Conservation (phyloP, 2,888 invertebrate genomes). For the Agrotis clavis region DNA sequence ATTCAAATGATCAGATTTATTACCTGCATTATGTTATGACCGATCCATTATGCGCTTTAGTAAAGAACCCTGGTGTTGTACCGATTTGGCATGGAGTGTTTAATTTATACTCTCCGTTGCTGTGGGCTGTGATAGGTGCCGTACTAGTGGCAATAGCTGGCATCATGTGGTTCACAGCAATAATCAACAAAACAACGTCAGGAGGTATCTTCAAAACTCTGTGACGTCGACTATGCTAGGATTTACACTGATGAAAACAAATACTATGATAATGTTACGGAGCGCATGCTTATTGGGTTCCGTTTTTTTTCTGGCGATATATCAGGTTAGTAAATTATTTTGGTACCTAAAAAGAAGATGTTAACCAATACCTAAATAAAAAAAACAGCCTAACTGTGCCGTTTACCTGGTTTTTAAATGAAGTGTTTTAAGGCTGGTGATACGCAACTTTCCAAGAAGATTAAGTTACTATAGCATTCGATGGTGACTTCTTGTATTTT, state of each 20-base stretch:
- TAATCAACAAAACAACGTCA: conserved; percentile 41
- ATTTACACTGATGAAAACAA: conserved; percentile 62
- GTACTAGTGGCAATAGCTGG: conserved; percentile 57
- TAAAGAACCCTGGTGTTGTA: conserved; percentile 65
- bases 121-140: conserved; percentile 55
- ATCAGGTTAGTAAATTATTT: conserved; percentile 71
- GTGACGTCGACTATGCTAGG: conserved; percentile 69
- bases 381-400: too few species aligned
- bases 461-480: background rate
- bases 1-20: conserved; percentile 60
- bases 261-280: conserved; percentile 65
- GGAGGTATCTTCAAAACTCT: conserved; percentile 61
- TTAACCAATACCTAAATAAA: too few species aligned
- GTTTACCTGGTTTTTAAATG: too few species aligned
- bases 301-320: conserved; percentile 69
- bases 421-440: background rate
- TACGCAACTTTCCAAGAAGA: background rate
- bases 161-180: conserved; percentile 67
- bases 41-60: conserved; percentile 73
- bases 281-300: conserved; percentile 71
- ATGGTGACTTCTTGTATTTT: background rate
- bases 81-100: conserved; percentile 74
- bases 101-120: conserved; percentile 43
- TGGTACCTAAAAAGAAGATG: too few species aligned
- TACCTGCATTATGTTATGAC: conserved; percentile 69